Evolutionary conservation across 2,888 invertebrate species (phyloP), one percentile per base, ranked within the genome.

Genomic region (Agrochola macilenta): DNA sequence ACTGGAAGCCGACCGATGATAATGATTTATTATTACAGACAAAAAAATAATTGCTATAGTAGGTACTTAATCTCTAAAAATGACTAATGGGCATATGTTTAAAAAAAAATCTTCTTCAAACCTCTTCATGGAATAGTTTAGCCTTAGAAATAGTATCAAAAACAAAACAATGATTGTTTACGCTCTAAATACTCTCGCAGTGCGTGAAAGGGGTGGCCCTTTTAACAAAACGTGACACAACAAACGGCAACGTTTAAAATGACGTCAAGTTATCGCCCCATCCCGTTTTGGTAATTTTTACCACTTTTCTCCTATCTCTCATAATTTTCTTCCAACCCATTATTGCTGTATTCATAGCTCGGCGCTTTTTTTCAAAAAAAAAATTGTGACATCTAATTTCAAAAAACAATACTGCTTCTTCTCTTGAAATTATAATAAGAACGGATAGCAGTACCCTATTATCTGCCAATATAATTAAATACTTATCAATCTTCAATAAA

Each of bases 261-360:
- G 79, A 80, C 85, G 84, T 85, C 81, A 84, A 81, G 69, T 80
- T 84, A 83, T 87, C 82, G 39, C 83, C 79, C 86, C 61, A 69
- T 64, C 81, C 79, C 84, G 69, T 84, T 79, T 83, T 76, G 70
- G 69, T 83, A 83, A 89, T 89, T 88, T 89, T 87, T 89, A 84
- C 83, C 88, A 86, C 84, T 87, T 86, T 88, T 82, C 83, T 83
- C 64, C 77, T 81, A 83, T 83, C 80, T 81, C 76, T 85, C 81
- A 84, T 86, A 86, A 89, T 89, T 89, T 86, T 74, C 74, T 81
- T 83, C 87, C 87, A 87, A 88, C 88, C 89, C 90, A 68, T 78
- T 84, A 87, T 76, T 30, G 83, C 76, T 83, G 80, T 88, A 90
- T 88, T 89, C 87, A 88, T 90, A 91, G 89, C n/a, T 5, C 0